phyloP scores from a whole-genome alignment of 2,888 invertebrate genomes.

The Pharmacophagus antenor region DNA sequence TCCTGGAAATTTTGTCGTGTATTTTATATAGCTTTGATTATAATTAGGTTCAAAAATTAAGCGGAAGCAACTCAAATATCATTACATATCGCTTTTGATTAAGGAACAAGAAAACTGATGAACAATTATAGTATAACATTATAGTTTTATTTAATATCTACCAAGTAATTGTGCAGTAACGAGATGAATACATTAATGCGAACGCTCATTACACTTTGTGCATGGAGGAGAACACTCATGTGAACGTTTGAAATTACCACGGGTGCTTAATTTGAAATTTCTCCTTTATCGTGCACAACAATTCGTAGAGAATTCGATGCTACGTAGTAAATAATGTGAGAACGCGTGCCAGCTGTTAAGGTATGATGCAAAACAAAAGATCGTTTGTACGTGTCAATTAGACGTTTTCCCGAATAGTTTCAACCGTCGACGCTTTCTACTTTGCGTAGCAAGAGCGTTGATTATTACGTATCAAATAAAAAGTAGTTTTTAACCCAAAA shows the following conservation, averaged over 20 bases:
- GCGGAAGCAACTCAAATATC: no score
- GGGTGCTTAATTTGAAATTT: conserved; percentile 38
- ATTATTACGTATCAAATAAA: not conserved
- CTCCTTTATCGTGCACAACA: conserved; percentile 36
- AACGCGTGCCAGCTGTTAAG: conserved; percentile 39
- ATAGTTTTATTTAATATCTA: not conserved
- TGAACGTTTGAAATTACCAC: conserved; percentile 34
- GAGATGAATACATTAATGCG: not conserved
- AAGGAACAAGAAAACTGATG: not conserved
- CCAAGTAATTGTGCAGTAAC: not conserved
- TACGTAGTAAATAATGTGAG: conserved; percentile 39
- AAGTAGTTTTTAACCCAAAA: no score
- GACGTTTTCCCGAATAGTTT: conserved; percentile 37
- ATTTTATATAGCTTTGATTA: no score
- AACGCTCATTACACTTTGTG: not conserved
- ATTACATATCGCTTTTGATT: no score
- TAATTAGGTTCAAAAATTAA: no score
- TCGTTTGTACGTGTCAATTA: conserved; percentile 64
- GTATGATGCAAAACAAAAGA: conserved; percentile 54
- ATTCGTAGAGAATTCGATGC: conserved; percentile 37
- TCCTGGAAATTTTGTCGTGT: no score
- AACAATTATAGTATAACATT: not conserved
- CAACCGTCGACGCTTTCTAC: conserved; percentile 47
- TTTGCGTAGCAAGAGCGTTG: conserved; percentile 30
- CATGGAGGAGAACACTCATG: conserved; percentile 35